Evolutionary conservation across 2,888 invertebrate genomes (phyloP).

Genomic region (Mesorhabditis belari): DNA sequence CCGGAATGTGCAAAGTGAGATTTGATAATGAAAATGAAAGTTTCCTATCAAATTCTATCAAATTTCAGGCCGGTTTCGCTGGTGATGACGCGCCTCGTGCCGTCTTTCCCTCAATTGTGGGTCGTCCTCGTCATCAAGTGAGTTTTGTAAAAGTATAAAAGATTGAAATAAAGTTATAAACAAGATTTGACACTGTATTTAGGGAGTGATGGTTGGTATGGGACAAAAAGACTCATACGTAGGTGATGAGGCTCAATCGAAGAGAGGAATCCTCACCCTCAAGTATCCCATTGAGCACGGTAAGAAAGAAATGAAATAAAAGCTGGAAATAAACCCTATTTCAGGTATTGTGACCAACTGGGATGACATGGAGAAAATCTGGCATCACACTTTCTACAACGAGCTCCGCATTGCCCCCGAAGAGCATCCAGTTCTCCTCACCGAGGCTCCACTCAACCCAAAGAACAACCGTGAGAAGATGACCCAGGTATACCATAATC

Average conservation of each 20-base stretch:
- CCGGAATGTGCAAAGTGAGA: conserved; percentile 65
- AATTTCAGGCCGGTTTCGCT: conserved; percentile 65
- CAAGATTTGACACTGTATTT: neutral
- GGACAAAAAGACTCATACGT: conserved; percentile 55
- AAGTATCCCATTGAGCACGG: conserved; percentile 95
- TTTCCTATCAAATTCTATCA: conserved; percentile 34
- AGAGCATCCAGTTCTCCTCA: conserved; percentile 83
- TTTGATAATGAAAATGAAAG: too few species aligned
- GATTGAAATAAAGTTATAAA: neutral
- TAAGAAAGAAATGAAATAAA: neutral
- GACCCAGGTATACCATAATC: conserved; percentile 47
- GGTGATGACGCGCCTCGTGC: conserved; percentile 71
- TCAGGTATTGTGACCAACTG: conserved; percentile 79
- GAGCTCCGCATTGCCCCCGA: conserved; percentile 88
- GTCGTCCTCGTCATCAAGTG: conserved; percentile 63
- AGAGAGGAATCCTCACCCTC: conserved; percentile 80
- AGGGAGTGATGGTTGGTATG: conserved; percentile 57
- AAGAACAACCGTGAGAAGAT: conserved; percentile 77
- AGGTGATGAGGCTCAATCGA: conserved; percentile 53
- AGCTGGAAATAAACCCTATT: neutral
- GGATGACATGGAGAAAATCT: conserved; percentile 94
- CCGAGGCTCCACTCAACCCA: conserved; percentile 85
- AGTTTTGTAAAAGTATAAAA: too few species aligned
- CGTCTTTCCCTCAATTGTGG: conserved; percentile 72
- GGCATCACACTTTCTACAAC: conserved; percentile 89